Evolutionary conservation across 2,113 vertebrate species (phyloP), one percentile per base, ranked within the genome.

Genomic region (Epinephelus cyanopodus): DNA sequence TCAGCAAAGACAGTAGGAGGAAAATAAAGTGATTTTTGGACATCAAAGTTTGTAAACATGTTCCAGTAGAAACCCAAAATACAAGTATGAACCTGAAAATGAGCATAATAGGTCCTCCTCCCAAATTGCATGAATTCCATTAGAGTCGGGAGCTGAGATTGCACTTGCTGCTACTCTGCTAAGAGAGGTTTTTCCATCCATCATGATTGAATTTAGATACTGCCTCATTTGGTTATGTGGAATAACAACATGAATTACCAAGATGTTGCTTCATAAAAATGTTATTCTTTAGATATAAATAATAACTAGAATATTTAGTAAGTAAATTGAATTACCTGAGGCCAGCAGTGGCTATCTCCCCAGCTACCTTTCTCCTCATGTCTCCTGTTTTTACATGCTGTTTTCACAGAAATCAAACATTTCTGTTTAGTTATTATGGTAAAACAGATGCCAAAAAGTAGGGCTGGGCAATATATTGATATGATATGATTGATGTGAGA

Each of bases 251-350:
- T 17, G 42, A 17, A 45, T 25, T 48, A 15, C 39, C 21, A 65
- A 66, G 63, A 65, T 65, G 27, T 12, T 54, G 11, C 18, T 54
- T 66, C 45, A 48, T 18, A 2, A 23, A 53, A 77, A 42, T 58
- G 6, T 54, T 15, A 19, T 67, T 73, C 70, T 45, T 61, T 9
- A 54, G 25, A 9, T 68, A 65, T 39, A 63, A 64, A 69, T 69
- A n/a, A 69, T 15, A 10, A 6, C 0, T 67, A 29, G 11, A 58
- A 27, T 18, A 25, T 25, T 23, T 23, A 25, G 21, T 17, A 1
- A 23, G 11, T n/a, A 70, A 23, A 17, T 70, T 4, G 2, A 61
- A 5, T 33, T 27, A 21, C 33, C 25, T 13, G 21, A 10, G 6
- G 5, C 6, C 15, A 37, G 6, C 6, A 2, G 8, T 18, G 6